Evolutionary conservation across 2,888 invertebrate genomes (phyloP), one percentile per base, ranked within the genome.

Genomic region (Dysmachus trigonus): DNA sequence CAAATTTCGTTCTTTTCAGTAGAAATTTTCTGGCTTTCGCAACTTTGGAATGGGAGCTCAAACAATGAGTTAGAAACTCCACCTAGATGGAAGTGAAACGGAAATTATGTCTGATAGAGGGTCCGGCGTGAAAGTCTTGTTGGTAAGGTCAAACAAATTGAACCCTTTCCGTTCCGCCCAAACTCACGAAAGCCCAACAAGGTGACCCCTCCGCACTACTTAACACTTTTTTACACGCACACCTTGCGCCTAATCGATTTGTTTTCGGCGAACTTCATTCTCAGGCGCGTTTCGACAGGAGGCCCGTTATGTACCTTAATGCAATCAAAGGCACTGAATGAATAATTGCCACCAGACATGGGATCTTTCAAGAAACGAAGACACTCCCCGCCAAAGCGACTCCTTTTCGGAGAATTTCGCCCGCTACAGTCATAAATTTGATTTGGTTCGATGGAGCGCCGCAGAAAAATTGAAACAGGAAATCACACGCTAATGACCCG

Each of bases 391-490:
- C 13, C 53, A 53, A 18, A 53, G 13, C 13, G 51, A 62, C 81
- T 81, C 53, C 53, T 81, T 81, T 81, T 81, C 81, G 81, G 81
- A 31, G 81, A 81, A 81, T 81, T 62, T 81, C 33, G 18, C 81
- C 33, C 31, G 31, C 33, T 22, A 62, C 62, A 27, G 81, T 53
- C 62, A 53, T 81, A 81, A 81, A 81, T 81, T 81, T 53, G 81
- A 81, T 81, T 7, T 81, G 81, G 31, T 81, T 53, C 81, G 81
- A 62, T 62, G 81, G 31, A 31, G 81, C 33, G 18, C 18, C 31
- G 33, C 81, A 53, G 81, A 81, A 81, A 53, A 81, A 53, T 81
- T 30, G 62, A 53, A 81, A 81, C 81, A 41, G 81, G 81, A 81
- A 81, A 81, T 81, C 53, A 18, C 53, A 33, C 81, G 62, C 81